Evolutionary conservation across 92 coral and sea anemone species (phyloP), one percentile per base, ranked within the genome.

Genomic region (Palythoa grandis): DNA sequence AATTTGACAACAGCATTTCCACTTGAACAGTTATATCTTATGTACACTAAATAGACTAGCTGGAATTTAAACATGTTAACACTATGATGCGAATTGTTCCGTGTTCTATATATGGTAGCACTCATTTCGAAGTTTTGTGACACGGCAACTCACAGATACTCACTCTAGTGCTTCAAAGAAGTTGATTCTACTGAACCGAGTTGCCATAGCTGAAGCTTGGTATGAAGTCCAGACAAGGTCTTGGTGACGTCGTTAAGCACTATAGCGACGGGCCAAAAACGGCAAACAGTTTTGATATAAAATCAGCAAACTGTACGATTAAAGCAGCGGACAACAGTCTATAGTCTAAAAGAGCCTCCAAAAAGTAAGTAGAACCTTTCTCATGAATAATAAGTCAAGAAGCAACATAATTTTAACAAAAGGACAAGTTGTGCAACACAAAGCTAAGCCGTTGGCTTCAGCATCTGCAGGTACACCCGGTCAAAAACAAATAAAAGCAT

Each of bases 1-100:
- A 66, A 67, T 66, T 80, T 48, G 53, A 40, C 85, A 80, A 80
- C 73, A 48, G 25, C 58, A 47, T 40, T n/a, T 66, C 61, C 6
- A 63, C 12, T 29, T 19, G 35, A 66, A 80, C 35, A 65, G 74
- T 58, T 29, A 23, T 11, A 52, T 39, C 7, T 14, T 72, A 48
- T 38, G 70, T 78, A 52, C 56, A 22, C n/a, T 58, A 39, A 35
- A 52, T 25, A 23, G 19, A 19, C 7, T n/a, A 11, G 20, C 19
- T 63, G 11, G 7, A 11, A 1, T 14, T 15, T 11, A 14, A 57
- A 57, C 19, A 60, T 16, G 0, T 16, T n/a, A n/a, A n/a, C n/a
- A n/a, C n/a, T n/a, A n/a, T n/a, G n/a, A n/a, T 61, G 7, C 68
- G 24, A 16, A 8, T 61, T 61, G 8, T 61, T 63, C 35, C n/a